Conservation (phyloP, 2,113 vertebrate species). For the Passer domesticus region DNA sequence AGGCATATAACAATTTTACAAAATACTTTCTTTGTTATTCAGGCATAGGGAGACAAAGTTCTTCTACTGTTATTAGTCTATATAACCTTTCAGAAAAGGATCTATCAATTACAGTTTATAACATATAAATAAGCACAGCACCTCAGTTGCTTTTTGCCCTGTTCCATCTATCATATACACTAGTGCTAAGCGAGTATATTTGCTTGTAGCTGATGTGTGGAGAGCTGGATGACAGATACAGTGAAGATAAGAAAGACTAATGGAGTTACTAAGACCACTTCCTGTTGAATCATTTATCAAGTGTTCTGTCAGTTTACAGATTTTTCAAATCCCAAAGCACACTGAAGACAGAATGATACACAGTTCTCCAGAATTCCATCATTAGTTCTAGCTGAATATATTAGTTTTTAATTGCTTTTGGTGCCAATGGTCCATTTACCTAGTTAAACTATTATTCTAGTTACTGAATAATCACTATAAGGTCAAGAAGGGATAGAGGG, state of each 20-base stretch:
- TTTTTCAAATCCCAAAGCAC: neutral
- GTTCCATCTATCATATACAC: neutral
- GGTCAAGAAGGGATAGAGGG: neutral
- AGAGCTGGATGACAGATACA: neutral
- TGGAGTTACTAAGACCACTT: neutral
- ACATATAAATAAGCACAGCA: neutral
- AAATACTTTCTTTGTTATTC: neutral
- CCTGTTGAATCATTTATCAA: neutral
- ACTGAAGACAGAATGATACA: neutral
- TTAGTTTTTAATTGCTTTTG: neutral
- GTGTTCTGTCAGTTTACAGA: neutral
- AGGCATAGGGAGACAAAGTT: neutral
- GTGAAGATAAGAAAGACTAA: neutral
- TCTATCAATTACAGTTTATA: neutral
- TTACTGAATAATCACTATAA: neutral
- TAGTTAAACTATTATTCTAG: neutral
- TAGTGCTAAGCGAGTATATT: neutral
- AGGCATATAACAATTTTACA: neutral
- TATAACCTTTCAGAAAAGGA: neutral
- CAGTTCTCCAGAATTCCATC: neutral
- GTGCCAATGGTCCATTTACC: neutral
- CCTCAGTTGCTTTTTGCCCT: neutral
- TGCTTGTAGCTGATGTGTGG: neutral
- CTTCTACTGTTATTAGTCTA: neutral
- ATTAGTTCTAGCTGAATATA: neutral